A percentile compares a stretch with the other conserved stretches of the same genome.
phyloP scores from a whole-genome alignment of 2,888 invertebrate genomes.

The Caenorhabditis sulstoni region DNA sequence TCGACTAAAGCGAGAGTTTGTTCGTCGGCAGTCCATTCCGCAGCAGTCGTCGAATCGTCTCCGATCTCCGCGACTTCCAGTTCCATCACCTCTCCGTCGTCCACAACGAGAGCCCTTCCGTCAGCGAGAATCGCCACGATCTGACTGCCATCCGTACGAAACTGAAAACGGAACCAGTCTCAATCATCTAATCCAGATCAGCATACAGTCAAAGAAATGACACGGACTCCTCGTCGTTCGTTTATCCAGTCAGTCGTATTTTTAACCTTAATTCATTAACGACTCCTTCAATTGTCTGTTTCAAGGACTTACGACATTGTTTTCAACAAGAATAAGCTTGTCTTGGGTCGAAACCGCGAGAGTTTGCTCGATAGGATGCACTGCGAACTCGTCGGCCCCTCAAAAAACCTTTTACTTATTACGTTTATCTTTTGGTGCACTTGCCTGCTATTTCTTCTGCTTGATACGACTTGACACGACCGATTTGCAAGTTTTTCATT shows the following conservation, averaged over 20 bases:
- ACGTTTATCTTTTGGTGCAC: background rate
- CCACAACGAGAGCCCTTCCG: conserved; percentile 33
- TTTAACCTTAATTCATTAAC: conserved; percentile 8
- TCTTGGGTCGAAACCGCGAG: conserved; percentile 34
- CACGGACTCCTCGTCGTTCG: background rate
- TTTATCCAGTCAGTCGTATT: conserved; percentile 16
- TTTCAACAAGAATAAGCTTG: conserved; percentile 27
- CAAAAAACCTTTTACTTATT: background rate
- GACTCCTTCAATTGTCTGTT: background rate
- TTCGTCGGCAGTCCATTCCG: conserved; percentile 54
- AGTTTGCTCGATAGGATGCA: conserved; percentile 37
- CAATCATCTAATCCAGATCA: background rate
- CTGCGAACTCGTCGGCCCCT: conserved; percentile 34
- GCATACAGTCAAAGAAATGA: conserved; percentile 21
- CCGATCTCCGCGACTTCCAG: conserved; percentile 27
- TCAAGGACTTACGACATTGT: conserved; percentile 1
- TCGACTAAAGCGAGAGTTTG: conserved; percentile 48
- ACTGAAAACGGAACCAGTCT: conserved; percentile 15
- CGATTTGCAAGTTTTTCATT: conserved; percentile 49
- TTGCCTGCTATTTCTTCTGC: conserved; percentile 15
- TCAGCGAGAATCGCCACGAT: conserved; percentile 40
- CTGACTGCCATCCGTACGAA: conserved; percentile 44
- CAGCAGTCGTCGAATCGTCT: conserved; percentile 1
- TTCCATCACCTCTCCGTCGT: conserved; percentile 32
- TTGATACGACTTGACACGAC: conserved; percentile 21